A percentile compares a stretch with the other conserved stretches of the same genome.
phyloP scores from a whole-genome alignment of 2,797 vertebrate genomes.

The Iguana delicatissima region DNA sequence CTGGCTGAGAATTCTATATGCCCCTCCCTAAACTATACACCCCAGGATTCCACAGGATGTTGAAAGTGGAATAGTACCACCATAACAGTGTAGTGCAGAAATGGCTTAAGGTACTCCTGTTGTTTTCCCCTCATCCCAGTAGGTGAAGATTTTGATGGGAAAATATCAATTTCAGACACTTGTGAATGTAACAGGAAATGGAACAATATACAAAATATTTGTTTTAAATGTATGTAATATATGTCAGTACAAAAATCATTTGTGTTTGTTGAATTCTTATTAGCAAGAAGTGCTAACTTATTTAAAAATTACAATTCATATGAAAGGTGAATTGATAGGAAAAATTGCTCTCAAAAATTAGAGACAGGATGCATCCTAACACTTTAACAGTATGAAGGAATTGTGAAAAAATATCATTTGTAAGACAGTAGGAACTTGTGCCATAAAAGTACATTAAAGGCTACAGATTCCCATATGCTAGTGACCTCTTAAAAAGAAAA shows the following conservation, averaged over 20 bases:
- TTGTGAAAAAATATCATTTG: constrained; percentile 59
- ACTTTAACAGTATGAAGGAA: background rate
- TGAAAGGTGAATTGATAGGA: background rate
- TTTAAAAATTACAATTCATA: constrained; percentile 38
- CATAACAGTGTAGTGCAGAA: too few relatives aligned
- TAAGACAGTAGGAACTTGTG: background rate
- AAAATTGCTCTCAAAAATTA: constrained; percentile 49
- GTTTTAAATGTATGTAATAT: background rate
- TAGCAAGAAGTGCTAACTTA: constrained; percentile 32
- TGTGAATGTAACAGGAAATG: background rate
- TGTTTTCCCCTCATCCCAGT: too few relatives aligned
- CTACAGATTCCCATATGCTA: background rate
- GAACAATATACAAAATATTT: background rate
- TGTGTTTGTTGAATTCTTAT: constrained; percentile 11
- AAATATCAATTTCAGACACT: constrained; percentile 32
- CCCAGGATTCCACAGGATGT: too few relatives aligned
- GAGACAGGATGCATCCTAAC: constrained; percentile 49
- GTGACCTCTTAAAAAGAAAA: constrained; percentile 30
- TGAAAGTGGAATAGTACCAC: too few relatives aligned
- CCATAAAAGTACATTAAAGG: constrained; percentile 38
- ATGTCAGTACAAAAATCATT: background rate
- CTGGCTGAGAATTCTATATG: too few relatives aligned
- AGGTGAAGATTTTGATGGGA: constrained; percentile 25
- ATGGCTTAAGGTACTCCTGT: too few relatives aligned
- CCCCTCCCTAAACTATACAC: too few relatives aligned